A percentile compares a stretch with the other conserved stretches of the same genome.
Evolutionary conservation across 1,140 invertebrate genomes (phyloP).

Genomic region (Atta texana): DNA sequence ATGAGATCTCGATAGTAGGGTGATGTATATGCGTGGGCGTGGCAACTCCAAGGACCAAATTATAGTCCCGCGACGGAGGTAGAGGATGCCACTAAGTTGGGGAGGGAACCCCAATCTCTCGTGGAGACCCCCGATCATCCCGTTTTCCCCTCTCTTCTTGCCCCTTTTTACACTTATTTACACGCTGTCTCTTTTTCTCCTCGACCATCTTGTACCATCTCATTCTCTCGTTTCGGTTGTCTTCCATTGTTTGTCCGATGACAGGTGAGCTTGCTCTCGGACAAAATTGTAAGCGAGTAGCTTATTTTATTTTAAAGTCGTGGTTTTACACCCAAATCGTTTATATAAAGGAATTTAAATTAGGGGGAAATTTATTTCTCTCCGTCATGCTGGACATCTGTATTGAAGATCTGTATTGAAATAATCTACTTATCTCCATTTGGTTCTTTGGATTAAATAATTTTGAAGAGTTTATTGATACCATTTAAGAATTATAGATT

Average conservation of each 20-base stretch:
- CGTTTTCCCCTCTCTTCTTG: constrained; percentile 31
- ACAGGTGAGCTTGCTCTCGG: constrained; percentile 80
- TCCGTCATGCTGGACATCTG: not conserved
- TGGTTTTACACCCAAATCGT: constrained; percentile 71
- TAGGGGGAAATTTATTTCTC: not conserved
- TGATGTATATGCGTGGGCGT: constrained; percentile 78
- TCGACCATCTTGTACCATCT: constrained; percentile 21
- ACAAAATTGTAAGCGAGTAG: constrained; percentile 64
- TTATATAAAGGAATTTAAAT: constrained; percentile 73
- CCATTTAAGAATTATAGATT: not conserved
- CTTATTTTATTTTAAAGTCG: constrained; percentile 45
- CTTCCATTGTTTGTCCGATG: constrained; percentile 75
- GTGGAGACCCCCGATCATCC: constrained; percentile 43
- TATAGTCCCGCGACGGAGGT: constrained; percentile 71
- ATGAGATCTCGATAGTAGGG: constrained; percentile 71
- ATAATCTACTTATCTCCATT: not conserved
- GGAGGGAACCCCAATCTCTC: constrained; percentile 12
- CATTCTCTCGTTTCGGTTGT: constrained; percentile 44
- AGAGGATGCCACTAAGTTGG: constrained; percentile 54
- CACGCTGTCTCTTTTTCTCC: constrained; percentile 25
- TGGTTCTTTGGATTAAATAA: not conserved
- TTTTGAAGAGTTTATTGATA: not conserved
- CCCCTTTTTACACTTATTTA: constrained; percentile 59
- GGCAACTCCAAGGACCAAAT: constrained; percentile 77
- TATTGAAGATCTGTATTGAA: not conserved